phyloP scores from a whole-genome alignment of 2,113 vertebrate species.

The Scartelaos histophorus region DNA sequence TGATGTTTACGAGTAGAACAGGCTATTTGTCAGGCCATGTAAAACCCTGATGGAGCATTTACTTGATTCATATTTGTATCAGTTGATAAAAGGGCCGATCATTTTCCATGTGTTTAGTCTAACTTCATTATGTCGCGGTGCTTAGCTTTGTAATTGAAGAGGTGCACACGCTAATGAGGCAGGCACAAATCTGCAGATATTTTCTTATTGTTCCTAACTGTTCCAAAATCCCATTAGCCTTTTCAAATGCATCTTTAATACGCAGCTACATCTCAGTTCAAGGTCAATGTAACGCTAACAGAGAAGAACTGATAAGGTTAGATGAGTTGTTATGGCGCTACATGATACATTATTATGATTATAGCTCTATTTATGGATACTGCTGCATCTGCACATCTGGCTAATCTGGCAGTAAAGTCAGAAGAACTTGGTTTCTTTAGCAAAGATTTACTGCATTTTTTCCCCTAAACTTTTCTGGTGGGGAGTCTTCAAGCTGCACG shows the following conservation, averaged over 20 bases:
- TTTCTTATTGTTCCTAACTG: constrained; percentile 40
- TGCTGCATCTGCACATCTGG: not conserved
- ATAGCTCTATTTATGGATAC: not conserved
- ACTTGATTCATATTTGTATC: constrained; percentile 44
- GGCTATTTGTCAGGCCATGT: constrained; percentile 5
- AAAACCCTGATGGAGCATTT: constrained; percentile 38
- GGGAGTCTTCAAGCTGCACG: too few relatives aligned
- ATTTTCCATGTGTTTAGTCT: constrained; percentile 35
- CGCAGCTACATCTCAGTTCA: constrained; percentile 17
- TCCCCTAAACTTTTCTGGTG: not conserved
- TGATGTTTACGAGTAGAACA: not conserved
- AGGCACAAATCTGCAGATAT: constrained; percentile 22
- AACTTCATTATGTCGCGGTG: constrained; percentile 39
- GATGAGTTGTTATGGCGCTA: constrained; percentile 5
- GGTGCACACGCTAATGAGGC: constrained; percentile 40
- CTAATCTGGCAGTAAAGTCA: not conserved
- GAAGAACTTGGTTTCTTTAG: not conserved
- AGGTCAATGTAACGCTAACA: constrained; percentile 36
- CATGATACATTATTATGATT: constrained; percentile 7
- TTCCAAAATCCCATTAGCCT: constrained; percentile 50
- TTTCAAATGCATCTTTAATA: constrained; percentile 41
- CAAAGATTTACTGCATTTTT: not conserved
- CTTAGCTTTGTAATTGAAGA: constrained; percentile 50
- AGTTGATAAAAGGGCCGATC: constrained; percentile 31
- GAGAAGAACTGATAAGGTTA: constrained; percentile 12